Percentiles rank a stretch among this genome's conserved stretches.
These are phyloP conservation scores for Litocranius walleri DNA, from an alignment of 2,113 vertebrate genomes.

Conservation along the genomic window DNA sequence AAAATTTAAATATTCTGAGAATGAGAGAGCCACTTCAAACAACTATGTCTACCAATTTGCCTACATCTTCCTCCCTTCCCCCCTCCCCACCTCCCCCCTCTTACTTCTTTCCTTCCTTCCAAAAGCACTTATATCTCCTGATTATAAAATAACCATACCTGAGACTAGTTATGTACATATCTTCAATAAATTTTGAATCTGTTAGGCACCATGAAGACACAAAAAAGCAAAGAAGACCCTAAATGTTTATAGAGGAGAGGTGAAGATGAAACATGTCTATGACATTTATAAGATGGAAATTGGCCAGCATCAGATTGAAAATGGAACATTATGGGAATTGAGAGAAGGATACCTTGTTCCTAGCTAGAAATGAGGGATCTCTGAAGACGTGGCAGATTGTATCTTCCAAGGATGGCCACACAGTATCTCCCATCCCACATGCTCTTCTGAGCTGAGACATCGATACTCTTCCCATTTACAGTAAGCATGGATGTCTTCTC, in stretches of 20 bases:
- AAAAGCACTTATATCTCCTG: background rate
- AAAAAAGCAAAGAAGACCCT: background rate
- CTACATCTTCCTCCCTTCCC: background rate
- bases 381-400: background rate
- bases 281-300: background rate
- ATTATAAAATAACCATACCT: background rate
- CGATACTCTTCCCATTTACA: background rate
- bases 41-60: background rate
- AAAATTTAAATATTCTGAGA: background rate
- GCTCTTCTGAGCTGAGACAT: background rate
- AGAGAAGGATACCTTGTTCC: background rate
- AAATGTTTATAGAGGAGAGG: background rate
- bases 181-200: background rate
- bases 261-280: background rate
- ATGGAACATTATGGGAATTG: background rate
- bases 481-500: background rate
- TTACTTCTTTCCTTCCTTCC: background rate
- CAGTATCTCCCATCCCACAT: background rate
- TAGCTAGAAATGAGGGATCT: background rate
- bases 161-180: background rate
- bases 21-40: background rate
- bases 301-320: background rate
- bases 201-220: background rate
- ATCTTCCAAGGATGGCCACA: background rate
- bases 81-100: accelerated